These are phyloP conservation scores for Mythimna impura DNA, from an alignment of 2,888 invertebrate genomes.

Conservation along the genomic window DNA sequence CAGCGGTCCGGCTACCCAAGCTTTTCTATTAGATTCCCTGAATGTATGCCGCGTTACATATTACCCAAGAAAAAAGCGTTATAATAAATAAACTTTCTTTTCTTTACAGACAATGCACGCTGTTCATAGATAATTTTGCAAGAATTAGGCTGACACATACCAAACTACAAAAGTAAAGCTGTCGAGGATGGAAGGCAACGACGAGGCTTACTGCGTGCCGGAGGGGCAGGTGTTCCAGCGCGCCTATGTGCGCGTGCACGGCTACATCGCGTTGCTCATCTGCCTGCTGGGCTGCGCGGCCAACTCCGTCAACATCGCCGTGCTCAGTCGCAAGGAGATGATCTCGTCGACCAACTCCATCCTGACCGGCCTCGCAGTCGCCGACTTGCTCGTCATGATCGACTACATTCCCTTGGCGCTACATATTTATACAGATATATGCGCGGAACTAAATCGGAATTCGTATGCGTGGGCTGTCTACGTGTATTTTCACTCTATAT, in stretches of 20 bases:
- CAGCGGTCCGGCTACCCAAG: slow-evolving; percentile 42
- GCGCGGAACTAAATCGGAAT: slow-evolving; percentile 84
- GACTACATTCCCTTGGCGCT: slow-evolving; percentile 97
- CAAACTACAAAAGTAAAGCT: slow-evolving; percentile 57
- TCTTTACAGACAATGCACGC: slow-evolving; percentile 60
- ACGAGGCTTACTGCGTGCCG: slow-evolving; percentile 87
- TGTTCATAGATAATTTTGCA: slow-evolving; percentile 43
- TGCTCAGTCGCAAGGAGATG: slow-evolving; percentile 97
- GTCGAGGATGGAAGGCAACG: slow-evolving; percentile 65
- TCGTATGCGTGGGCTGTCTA: slow-evolving; percentile 95
- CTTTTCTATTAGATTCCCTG: slow-evolving; percentile 38
- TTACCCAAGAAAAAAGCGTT: slow-evolving; percentile 23
- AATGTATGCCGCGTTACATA: slow-evolving; percentile 23
- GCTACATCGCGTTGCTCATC: slow-evolving; percentile 95
- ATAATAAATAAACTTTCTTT: slow-evolving; percentile 45
- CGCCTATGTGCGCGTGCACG: slow-evolving; percentile 94
- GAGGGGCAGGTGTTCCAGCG: slow-evolving; percentile 91
- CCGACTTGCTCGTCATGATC: slow-evolving; percentile 97
- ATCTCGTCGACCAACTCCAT: slow-evolving; percentile 97
- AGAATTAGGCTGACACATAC: slow-evolving; percentile 26
- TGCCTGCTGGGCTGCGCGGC: slow-evolving; percentile 97
- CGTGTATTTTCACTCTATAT: slow-evolving; percentile 96
- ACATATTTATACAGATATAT: slow-evolving; percentile 93
- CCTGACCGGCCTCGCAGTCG: slow-evolving; percentile 97
- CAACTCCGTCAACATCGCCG: slow-evolving; percentile 97